Evolutionary conservation across 2,888 invertebrate species (phyloP).

Genomic region (Eumacrocentrus americanus): DNA sequence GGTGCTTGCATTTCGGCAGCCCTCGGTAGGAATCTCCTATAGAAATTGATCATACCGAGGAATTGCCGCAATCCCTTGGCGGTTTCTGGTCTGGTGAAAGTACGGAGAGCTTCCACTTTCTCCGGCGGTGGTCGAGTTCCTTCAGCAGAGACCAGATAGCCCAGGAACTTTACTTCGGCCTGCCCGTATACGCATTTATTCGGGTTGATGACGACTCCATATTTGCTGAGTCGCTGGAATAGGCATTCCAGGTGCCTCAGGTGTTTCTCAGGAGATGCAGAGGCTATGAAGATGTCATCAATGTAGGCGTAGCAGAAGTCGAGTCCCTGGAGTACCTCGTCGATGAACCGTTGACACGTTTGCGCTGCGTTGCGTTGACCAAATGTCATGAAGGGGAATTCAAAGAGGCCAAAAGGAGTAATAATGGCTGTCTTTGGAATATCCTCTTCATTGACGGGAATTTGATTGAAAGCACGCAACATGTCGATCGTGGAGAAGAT

Average conservation of each 20-base stretch:
- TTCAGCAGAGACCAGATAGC: conserved; percentile 27
- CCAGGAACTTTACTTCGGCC: conserved; percentile 11
- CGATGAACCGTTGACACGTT: conserved; percentile 39
- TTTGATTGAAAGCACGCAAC: conserved; percentile 44
- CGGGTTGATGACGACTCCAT: conserved; percentile 40
- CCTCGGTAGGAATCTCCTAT: conserved; percentile 50
- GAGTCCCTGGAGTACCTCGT: conserved; percentile 34
- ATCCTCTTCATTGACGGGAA: conserved; percentile 46
- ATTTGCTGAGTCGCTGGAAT: conserved; percentile 29
- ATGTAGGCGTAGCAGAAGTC: conserved; percentile 35
- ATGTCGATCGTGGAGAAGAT: conserved; percentile 44
- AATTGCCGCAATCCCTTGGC: conserved; percentile 47
- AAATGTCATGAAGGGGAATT: conserved; percentile 44
- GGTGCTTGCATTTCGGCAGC: conserved; percentile 51
- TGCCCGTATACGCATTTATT: conserved; percentile 36
- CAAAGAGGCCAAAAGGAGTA: no score
- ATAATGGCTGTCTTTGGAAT: no score
- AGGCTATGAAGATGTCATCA: no score
- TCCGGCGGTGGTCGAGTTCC: conserved; percentile 49
- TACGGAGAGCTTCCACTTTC: conserved; percentile 45
- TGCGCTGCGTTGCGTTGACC: conserved; percentile 47
- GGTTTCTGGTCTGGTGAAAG: conserved; percentile 42
- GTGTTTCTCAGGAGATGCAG: conserved; percentile 25
- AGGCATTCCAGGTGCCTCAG: conserved; percentile 30
- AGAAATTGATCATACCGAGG: conserved; percentile 56